These are phyloP conservation scores for Prenolepis imparis DNA, from an alignment of 2,888 invertebrate genomes.

Conservation along the genomic window DNA sequence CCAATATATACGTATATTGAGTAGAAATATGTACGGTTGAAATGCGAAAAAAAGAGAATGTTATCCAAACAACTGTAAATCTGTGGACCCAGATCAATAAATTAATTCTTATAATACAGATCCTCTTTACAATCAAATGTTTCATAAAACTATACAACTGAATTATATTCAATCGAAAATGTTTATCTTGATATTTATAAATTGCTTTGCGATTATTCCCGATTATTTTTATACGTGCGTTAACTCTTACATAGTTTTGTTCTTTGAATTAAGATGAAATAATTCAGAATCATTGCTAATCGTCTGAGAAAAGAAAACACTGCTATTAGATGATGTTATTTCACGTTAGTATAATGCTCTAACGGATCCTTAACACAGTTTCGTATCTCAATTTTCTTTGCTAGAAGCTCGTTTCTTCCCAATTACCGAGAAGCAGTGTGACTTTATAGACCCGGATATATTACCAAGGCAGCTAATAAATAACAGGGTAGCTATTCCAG, in stretches of 20 bases:
- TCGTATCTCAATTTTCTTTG: slow-evolving; percentile 68
- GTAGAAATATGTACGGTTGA: slow-evolving; percentile 53
- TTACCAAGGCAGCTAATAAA: slow-evolving; percentile 80
- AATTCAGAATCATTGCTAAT: not conserved
- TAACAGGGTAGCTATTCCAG: slow-evolving; percentile 79
- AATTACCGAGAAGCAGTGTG: slow-evolving; percentile 78
- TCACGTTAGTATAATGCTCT: not conserved
- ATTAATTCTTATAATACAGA: slow-evolving; percentile 60
- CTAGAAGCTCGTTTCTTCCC: slow-evolving; percentile 77
- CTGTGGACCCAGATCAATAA: slow-evolving; percentile 53
- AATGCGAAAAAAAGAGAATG: slow-evolving; percentile 57
- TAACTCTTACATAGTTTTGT: not conserved
- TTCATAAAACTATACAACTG: slow-evolving; percentile 36
- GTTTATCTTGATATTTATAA: not conserved
- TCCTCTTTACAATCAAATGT: slow-evolving; percentile 18
- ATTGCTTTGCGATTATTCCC: not conserved
- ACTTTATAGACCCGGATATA: slow-evolving; percentile 80
- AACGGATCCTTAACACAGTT: slow-evolving; percentile 35
- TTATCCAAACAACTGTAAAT: slow-evolving; percentile 43
- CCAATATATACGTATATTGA: not conserved
- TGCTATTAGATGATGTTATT: not conserved
- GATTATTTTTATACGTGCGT: not conserved
- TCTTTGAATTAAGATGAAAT: not conserved
- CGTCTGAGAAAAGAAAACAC: not conserved
- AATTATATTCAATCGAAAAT: slow-evolving; percentile 19